A percentile compares a stretch with the other conserved stretches of the same genome.
These are phyloP conservation scores for Pipistrellus pygmaeus DNA, from an alignment of 2,797 vertebrate genomes.

Conservation along the genomic window DNA sequence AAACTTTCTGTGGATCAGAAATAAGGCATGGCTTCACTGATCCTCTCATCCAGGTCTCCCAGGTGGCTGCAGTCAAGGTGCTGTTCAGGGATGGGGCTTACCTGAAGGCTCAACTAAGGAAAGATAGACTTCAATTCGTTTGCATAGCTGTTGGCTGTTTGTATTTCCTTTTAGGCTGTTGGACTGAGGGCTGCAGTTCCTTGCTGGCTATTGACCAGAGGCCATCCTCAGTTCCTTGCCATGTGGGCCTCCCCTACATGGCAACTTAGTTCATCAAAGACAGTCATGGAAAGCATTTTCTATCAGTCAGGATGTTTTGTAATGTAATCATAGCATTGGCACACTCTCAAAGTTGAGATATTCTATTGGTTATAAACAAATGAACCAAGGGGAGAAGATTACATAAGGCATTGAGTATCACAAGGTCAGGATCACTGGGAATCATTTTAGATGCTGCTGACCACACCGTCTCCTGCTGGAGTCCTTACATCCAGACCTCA, in stretches of 20 bases:
- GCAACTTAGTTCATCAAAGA: neutral
- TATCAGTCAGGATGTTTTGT: neutral
- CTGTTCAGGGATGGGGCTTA: neutral
- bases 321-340: neutral
- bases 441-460: neutral
- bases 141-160: neutral
- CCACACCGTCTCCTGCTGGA: neutral
- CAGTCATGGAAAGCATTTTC: neutral
- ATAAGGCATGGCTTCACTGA: neutral
- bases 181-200: neutral
- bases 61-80: neutral
- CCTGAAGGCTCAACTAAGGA: neutral
- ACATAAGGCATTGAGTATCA: neutral
- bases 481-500: neutral
- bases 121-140: neutral
- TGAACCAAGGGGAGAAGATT: neutral
- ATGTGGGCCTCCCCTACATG: neutral
- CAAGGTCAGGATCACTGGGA: neutral
- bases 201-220: neutral
- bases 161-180: neutral
- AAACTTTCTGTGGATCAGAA: neutral
- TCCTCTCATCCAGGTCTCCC: neutral
- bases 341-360: neutral
- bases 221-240: neutral
- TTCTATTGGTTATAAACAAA: neutral